Percentiles rank a stretch among this genome's conserved stretches.
phyloP scores from a whole-genome alignment of 2,888 invertebrate species.

The Saturnia pavonia region DNA sequence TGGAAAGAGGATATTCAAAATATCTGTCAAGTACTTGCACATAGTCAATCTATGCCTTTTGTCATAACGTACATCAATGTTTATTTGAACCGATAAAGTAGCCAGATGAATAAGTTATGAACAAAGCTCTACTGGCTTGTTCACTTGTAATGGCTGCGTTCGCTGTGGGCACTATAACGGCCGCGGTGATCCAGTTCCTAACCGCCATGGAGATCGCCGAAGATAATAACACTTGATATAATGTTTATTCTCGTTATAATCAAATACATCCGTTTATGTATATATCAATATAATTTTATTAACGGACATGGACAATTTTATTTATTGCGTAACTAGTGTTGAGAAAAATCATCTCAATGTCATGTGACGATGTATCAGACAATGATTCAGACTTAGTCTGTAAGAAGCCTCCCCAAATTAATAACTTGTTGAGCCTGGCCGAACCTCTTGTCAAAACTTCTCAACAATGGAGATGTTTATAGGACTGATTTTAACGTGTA shows the following conservation, averaged over 20 bases:
- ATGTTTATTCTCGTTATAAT: neutral
- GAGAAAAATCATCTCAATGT: neutral
- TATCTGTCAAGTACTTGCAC: neutral
- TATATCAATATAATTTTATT: neutral
- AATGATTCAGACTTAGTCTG: too few species aligned
- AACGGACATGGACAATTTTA: neutral
- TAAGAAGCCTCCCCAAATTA: too few species aligned
- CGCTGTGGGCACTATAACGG: conserved; percentile 46
- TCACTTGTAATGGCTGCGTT: conserved; percentile 59
- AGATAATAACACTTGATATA: neutral
- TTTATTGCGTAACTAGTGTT: neutral
- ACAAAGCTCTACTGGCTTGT: conserved; percentile 50
- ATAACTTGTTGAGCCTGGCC: too few species aligned
- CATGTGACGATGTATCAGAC: too few species aligned
- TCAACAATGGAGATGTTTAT: too few species aligned
- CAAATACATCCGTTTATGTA: neutral
- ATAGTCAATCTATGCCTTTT: neutral
- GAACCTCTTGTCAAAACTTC: too few species aligned
- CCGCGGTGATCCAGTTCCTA: conserved; percentile 49
- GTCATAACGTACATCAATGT: neutral
- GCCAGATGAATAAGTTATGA: conserved; percentile 31
- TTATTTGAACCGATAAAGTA: neutral
- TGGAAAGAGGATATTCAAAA: neutral
- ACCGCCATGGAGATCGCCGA: conserved; percentile 25
- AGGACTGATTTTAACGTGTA: too few species aligned